Evolutionary conservation across 2,888 invertebrate genomes (phyloP).

Genomic region (Caenorhabditis wallacei): DNA sequence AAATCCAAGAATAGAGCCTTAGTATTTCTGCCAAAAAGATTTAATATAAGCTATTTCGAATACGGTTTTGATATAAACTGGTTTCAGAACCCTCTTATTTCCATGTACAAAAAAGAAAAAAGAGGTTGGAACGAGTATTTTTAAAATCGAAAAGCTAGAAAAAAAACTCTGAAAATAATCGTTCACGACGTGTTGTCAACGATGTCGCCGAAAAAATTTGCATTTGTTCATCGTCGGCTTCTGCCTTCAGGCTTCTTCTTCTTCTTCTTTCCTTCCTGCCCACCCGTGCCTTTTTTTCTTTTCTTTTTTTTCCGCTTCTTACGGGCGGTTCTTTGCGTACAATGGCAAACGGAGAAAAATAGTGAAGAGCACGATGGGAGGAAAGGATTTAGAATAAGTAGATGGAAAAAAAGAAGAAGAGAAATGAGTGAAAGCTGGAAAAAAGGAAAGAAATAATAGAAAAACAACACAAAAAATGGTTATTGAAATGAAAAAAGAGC

Average conservation of each 20-base stretch:
- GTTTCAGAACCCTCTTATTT: not conserved
- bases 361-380: slow-evolving; percentile 45
- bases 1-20: too few relatives aligned
- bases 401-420: slow-evolving; percentile 26
- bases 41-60: too few relatives aligned
- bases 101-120: not conserved
- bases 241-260: slow-evolving; percentile 21
- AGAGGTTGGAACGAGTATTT: not conserved
- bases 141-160: not conserved
- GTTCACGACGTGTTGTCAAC: slow-evolving; percentile 44
- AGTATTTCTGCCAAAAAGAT: too few relatives aligned
- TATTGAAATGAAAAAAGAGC: slow-evolving; percentile 20
- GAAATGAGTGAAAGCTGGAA: slow-evolving; percentile 35
- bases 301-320: slow-evolving; percentile 35
- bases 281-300: slow-evolving; percentile 11
- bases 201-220: slow-evolving; percentile 54
- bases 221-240: slow-evolving; percentile 47
- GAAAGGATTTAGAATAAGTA: slow-evolving; percentile 58
- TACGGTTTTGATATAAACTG: too few relatives aligned
- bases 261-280: slow-evolving; percentile 26
- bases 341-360: slow-evolving; percentile 46
- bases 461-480: slow-evolving; percentile 19
- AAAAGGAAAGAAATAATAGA: slow-evolving; percentile 37
- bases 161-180: slow-evolving; percentile 32
- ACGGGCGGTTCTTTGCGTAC: slow-evolving; percentile 55